Conservation (phyloP, 2,888 invertebrate genomes). For the Latrodectus elegans region DNA sequence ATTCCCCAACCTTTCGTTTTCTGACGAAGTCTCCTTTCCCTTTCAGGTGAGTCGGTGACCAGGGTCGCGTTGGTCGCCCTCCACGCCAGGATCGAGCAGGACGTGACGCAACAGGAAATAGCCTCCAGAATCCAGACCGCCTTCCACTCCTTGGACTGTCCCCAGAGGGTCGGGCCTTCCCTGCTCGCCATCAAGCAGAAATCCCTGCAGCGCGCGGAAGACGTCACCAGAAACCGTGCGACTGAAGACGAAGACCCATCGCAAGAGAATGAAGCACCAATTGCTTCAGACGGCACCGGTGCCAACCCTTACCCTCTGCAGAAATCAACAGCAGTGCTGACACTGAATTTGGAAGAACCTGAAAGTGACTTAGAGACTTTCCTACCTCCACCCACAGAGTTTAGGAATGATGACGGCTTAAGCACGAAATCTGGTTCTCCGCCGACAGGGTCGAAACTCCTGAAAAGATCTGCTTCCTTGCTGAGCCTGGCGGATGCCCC, state of each 20-base stretch:
- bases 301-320: conserved; percentile 11
- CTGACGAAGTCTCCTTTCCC: conserved; percentile 21
- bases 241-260: not conserved
- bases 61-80: conserved; percentile 60
- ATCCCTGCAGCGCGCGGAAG: not conserved
- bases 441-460: not conserved
- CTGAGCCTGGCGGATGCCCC: conserved; percentile 25
- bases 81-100: conserved; percentile 60
- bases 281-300: not conserved
- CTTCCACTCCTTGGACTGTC: conserved; percentile 49
- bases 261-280: not conserved
- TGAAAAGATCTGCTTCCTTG: conserved; percentile 55
- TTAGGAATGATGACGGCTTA: conserved; percentile 9
- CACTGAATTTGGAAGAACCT: conserved; percentile 4
- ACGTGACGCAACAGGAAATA: conserved; percentile 66
- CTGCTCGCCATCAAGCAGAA: conserved; percentile 57
- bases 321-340: not conserved
- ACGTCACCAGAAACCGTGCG: not conserved
- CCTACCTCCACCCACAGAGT: conserved; percentile 31
- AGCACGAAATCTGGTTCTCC: not conserved
- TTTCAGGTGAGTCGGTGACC: conserved; percentile 46
- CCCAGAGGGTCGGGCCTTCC: conserved; percentile 30
- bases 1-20: not conserved
- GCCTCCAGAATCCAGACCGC: conserved; percentile 66
- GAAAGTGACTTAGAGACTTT: conserved; percentile 12